Conservation (phyloP, 2,888 invertebrate genomes). For the Laothoe populi region DNA sequence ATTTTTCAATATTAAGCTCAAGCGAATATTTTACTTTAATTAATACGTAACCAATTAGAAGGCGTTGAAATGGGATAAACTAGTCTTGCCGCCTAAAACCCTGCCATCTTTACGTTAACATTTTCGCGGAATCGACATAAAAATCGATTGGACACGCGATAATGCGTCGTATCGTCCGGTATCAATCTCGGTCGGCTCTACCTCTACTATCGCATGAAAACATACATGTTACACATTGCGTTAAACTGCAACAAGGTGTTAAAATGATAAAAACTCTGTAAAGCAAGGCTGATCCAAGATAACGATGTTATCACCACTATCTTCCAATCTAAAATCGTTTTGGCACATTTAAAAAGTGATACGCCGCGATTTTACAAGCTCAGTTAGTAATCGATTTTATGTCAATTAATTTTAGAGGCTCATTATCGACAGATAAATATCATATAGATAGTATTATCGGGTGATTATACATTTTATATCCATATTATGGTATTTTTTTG, state of each 20-base stretch:
- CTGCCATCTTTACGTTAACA: background rate
- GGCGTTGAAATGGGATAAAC: background rate
- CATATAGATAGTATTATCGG: constrained; percentile 19
- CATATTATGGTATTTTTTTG: constrained; percentile 6
- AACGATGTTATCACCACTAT: constrained; percentile 18
- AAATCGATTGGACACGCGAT: constrained; percentile 23
- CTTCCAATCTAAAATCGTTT: constrained; percentile 1
- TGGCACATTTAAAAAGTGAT: constrained; percentile 4
- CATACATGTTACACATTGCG: constrained; percentile 2
- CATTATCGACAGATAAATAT: constrained; percentile 23
- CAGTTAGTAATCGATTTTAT: constrained; percentile 17
- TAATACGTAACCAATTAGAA: no score
- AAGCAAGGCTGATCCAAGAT: constrained; percentile 24
- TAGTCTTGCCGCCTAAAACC: background rate
- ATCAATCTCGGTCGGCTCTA: constrained; percentile 14
- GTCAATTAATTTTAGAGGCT: constrained; percentile 24
- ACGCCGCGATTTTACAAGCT: constrained; percentile 10
- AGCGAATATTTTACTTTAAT: no score
- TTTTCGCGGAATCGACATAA: constrained; percentile 3
- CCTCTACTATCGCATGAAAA: constrained; percentile 1
- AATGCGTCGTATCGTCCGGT: constrained; percentile 16
- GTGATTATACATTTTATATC: constrained; percentile 14
- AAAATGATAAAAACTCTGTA: constrained; percentile 21
- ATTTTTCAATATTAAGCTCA: no score
- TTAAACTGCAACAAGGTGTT: constrained; percentile 23